Evolutionary conservation across 1,140 invertebrate genomes (phyloP), one percentile per base, ranked within the genome.

Genomic region (Dendroctonus valens): DNA sequence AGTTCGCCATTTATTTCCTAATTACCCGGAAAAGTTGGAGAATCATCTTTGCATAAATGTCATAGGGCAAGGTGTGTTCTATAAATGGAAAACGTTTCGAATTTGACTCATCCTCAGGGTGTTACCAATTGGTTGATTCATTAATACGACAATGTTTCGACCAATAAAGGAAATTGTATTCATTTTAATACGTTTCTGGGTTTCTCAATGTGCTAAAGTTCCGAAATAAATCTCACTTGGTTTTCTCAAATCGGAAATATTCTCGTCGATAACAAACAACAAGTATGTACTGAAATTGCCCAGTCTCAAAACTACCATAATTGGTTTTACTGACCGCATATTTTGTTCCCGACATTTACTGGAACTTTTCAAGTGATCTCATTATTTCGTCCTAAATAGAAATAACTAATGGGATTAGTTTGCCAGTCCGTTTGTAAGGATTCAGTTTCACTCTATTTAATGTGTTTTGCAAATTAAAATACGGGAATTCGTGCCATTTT

Each of bases 351-450:
- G 15, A 40, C 40, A 15, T 9, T 42, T 42, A 44, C 39, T 51
- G 44, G 41, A 41, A 49, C 14, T 68, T 64, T 53, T 69, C 8
- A 55, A 51, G 52, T 65, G 44, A 55, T 62, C 59, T 57, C 41
- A 59, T 54, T 67, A 59, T 60, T 67, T 59, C 38, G 46, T 46
- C 61, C 61, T 63, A 63, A 63, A 54, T 63, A 63, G 41, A 63
- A 63, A 48, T 42, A 48, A 11, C 58, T 63, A 63, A 63, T 53
- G 38, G 51, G 61, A 63, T 63, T 63, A 55, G 39, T 41, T 52
- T 62, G 49, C 37, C 50, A 52, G 15, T 26, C 40, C 26, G 40
- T 50, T 54, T 55, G 61, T 63, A 63, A 63, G 61, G 61, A 61
- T 61, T 61, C 59, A 39, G 58, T 50, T 58, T 55, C 53, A 41